Conservation (phyloP, 2,113 vertebrate genomes). For the Trematomus loennbergii region DNA sequence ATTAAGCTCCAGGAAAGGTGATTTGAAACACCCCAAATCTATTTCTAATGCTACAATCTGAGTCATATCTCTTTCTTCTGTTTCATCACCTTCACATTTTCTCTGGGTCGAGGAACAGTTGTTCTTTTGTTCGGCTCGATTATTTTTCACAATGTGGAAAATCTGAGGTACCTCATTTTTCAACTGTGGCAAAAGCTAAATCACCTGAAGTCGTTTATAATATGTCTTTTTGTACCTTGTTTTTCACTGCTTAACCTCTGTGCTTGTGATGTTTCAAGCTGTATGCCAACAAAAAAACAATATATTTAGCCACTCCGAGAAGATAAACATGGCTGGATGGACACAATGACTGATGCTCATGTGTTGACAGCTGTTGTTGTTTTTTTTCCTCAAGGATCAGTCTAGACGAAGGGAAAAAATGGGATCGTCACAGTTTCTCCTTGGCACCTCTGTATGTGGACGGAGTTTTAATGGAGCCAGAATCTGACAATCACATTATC, state of each 20-base stretch:
- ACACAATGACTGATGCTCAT: slow-evolving; percentile 19
- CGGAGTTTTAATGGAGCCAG: slow-evolving; percentile 94
- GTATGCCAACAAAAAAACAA: not conserved
- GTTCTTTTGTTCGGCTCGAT: slow-evolving; percentile 55
- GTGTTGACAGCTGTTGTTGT: slow-evolving; percentile 47
- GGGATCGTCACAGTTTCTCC: slow-evolving; percentile 94
- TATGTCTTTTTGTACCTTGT: slow-evolving; percentile 37
- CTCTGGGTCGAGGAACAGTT: slow-evolving; percentile 57
- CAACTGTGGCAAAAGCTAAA: slow-evolving; percentile 50
- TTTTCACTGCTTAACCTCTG: slow-evolving; percentile 27
- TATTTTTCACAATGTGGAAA: slow-evolving; percentile 59
- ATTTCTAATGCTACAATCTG: slow-evolving; percentile 67
- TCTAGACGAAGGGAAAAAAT: slow-evolving; percentile 94
- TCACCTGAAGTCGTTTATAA: slow-evolving; percentile 48
- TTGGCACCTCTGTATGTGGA: slow-evolving; percentile 94
- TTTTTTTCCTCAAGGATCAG: slow-evolving; percentile 87
- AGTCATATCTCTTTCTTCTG: slow-evolving; percentile 66
- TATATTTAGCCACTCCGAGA: slow-evolving; percentile 18
- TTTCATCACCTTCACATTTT: slow-evolving; percentile 67
- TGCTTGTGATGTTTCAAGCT: slow-evolving; percentile 26
- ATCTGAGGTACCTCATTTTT: slow-evolving; percentile 63
- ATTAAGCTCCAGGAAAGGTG: slow-evolving; percentile 75
- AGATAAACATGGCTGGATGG: slow-evolving; percentile 16
- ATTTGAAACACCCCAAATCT: slow-evolving; percentile 72
- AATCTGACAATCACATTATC: slow-evolving; percentile 95